Base-by-base conservation (phyloP, 2,113 vertebrate genomes). In the Chaetodon trifascialis region DNA sequence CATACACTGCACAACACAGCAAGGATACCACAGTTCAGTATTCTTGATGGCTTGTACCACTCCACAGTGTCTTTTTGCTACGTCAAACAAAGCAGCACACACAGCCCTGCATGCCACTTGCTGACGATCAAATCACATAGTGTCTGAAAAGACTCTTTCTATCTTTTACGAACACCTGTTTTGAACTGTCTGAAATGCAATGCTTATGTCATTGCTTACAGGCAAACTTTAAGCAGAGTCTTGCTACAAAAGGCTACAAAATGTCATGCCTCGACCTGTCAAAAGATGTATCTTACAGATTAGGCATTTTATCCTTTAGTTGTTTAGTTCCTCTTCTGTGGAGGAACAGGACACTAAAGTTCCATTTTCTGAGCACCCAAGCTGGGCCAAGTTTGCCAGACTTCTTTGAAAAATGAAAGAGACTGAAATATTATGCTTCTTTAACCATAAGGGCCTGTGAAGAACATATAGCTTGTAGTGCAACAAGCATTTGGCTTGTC, bases 381-480 rank as follows among this genome's bases (percentile, higher is more conserved):
- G 4, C 40, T 9, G 10, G 10, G 10, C 14, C 4, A 49, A 34
- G 16, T 69, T 38, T n/a, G 11, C 21, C 25, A 36, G 19, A 49
- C 42, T 23, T 62, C 58, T 38, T 25, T 40, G 46, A 23, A 49
- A 63, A 74, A 74, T 63, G 21, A 74, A 66, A 76, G 51, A 66
- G 4, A 46, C 74, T 44, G 36, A 76, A 47, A 47, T n/a, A 67
- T 76, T 36, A 4, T 67, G 63, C 21, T 11, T 49, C 30, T 63
- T 25, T 12, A 17, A 46, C 58, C 34, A 25, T 51, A 38, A 62
- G 46, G 34, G 11, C 30, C 16, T 19, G 12, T 51, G 44, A 51
- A 51, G 21, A 74, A 38, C 1, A 12, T 59, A 34, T 17, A 62
- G 46, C 56, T 62, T 10, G 3, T 58, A 72, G 40, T 55, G 51